Evolutionary conservation across 2,113 vertebrate genomes (phyloP).

Genomic region (Onychostruthus taczanowskii): DNA sequence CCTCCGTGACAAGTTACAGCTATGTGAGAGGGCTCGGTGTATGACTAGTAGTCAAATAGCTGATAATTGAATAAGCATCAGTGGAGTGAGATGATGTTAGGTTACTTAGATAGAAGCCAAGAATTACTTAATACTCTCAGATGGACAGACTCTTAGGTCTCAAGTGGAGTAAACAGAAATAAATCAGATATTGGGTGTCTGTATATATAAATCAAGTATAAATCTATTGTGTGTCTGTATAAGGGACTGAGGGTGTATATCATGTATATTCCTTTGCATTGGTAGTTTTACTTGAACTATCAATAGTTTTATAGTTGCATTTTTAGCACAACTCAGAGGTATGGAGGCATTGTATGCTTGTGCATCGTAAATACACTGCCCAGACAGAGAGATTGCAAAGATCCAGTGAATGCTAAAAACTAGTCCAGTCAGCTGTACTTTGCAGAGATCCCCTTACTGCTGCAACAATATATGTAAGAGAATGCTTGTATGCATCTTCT

Average conservation of each 20-base stretch:
- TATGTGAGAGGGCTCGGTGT: neutral
- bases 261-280: neutral
- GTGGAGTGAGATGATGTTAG: neutral
- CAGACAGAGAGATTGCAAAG: neutral
- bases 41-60: neutral
- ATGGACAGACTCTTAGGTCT: neutral
- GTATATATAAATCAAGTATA: neutral
- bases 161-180: neutral
- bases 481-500: constrained; percentile 9
- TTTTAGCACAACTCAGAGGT: neutral
- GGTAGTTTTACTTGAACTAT: neutral
- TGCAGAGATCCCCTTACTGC: neutral
- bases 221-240: neutral
- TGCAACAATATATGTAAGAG: neutral
- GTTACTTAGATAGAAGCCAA: neutral
- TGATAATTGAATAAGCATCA: neutral
- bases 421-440: neutral
- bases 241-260: neutral
- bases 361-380: neutral
- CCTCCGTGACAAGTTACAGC: neutral
- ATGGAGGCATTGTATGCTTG: neutral
- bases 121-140: neutral
- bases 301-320: neutral
- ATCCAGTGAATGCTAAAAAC: neutral
- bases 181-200: neutral